Evolutionary conservation across 1,140 invertebrate species (phyloP).

Genomic region (Ctenoplectra terminalis): DNA sequence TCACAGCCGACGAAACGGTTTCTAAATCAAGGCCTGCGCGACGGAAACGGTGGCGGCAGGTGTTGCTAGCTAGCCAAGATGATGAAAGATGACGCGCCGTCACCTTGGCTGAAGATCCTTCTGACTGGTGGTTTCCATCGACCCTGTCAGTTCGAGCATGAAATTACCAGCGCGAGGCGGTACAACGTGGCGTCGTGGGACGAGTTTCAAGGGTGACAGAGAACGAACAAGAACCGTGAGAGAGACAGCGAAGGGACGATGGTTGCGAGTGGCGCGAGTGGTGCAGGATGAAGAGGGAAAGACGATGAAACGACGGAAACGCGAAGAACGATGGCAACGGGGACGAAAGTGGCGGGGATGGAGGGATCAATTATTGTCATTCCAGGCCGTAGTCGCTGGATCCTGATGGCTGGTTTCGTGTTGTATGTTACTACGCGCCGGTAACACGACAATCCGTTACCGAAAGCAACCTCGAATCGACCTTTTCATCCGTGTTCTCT

Average conservation of each 20-base stretch:
- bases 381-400: constrained; percentile 74
- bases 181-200: constrained; percentile 48
- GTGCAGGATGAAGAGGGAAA: not conserved
- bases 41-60: constrained; percentile 54
- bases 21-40: constrained; percentile 16
- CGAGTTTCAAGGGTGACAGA: constrained; percentile 6
- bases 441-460: constrained; percentile 80
- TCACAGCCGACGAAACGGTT: not conserved
- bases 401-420: constrained; percentile 78
- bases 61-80: constrained; percentile 58
- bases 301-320: constrained; percentile 3
- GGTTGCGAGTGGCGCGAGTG: not conserved
- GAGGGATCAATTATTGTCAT: constrained; percentile 82
- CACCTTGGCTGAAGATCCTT: constrained; percentile 61
- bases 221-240: not conserved
- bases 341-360: constrained; percentile 59
- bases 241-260: not conserved
- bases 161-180: constrained; percentile 64
- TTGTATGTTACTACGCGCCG: constrained; percentile 76
- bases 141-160: constrained; percentile 69
- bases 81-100: constrained; percentile 68
- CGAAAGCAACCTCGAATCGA: constrained; percentile 41
- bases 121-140: constrained; percentile 65
- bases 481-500: constrained; percentile 48
- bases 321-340: constrained; percentile 7